Conservation (phyloP, 2,797 vertebrate species). For the Psittacula echo region DNA sequence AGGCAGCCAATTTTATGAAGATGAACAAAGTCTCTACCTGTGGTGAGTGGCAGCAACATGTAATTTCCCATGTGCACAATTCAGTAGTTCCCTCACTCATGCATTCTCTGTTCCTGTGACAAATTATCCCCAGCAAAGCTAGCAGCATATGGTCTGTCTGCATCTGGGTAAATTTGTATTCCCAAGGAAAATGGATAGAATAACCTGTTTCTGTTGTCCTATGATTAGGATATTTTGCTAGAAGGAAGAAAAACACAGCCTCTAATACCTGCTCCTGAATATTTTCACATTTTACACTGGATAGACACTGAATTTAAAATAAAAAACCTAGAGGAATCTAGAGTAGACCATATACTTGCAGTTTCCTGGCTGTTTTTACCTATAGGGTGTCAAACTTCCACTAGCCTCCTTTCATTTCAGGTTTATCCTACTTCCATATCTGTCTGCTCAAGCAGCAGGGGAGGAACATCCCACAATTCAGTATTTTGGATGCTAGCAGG, state of each 20-base stretch:
- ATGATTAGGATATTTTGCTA: not conserved
- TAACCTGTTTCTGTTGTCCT: not conserved
- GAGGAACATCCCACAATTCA: not conserved
- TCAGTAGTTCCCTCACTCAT: not conserved
- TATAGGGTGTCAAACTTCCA: not conserved
- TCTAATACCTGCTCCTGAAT: not conserved
- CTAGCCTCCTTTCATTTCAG: not conserved
- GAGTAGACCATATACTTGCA: not conserved
- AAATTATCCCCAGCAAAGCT: not conserved
- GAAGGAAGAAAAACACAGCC: not conserved
- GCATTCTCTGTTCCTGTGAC: not conserved
- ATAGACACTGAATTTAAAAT: not conserved
- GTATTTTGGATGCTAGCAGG: not conserved
- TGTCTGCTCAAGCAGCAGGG: not conserved
- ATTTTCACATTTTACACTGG: not conserved
- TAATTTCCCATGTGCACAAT: not conserved
- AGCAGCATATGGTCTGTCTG: not conserved
- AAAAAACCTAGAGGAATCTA: not conserved
- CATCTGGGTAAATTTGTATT: not conserved
- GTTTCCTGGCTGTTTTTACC: not conserved
- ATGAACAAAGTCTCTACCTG: not conserved
- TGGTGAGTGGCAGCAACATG: not conserved
- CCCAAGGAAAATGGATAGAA: not conserved
- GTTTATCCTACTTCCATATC: not conserved
- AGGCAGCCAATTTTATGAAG: not conserved